Evolutionary conservation across 2,797 vertebrate genomes (phyloP).

Genomic region (Falco novaeseelandiae): DNA sequence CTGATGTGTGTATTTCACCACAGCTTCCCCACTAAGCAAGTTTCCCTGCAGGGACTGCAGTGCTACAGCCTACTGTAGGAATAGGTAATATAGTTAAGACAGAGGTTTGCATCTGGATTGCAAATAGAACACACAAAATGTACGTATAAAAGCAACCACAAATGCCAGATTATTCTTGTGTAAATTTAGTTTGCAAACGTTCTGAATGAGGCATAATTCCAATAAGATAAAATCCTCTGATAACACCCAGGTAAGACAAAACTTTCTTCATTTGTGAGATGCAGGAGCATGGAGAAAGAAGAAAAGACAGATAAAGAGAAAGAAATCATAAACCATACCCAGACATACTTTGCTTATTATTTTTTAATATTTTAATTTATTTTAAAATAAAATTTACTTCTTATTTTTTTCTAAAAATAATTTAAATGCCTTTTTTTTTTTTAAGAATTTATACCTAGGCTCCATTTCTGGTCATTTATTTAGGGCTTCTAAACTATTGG

Average conservation of each 20-base stretch:
- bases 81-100: background rate
- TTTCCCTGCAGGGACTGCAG: background rate
- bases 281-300: background rate
- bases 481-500: background rate
- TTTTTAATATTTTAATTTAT: too few species aligned
- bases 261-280: background rate
- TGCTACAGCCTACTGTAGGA: background rate
- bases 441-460: background rate
- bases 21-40: background rate
- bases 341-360: background rate
- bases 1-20: background rate
- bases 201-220: background rate
- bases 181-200: background rate
- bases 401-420: background rate
- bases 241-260: background rate
- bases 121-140: background rate
- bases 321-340: background rate
- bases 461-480: background rate
- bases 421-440: rapidly evolving
- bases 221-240: background rate
- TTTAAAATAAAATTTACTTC: too few species aligned
- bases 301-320: background rate
- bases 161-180: background rate
- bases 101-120: background rate
- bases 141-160: background rate